Evolutionary conservation across 2,888 invertebrate species (phyloP), one percentile per base, ranked within the genome.

Genomic region (Herminia tarsipennalis): DNA sequence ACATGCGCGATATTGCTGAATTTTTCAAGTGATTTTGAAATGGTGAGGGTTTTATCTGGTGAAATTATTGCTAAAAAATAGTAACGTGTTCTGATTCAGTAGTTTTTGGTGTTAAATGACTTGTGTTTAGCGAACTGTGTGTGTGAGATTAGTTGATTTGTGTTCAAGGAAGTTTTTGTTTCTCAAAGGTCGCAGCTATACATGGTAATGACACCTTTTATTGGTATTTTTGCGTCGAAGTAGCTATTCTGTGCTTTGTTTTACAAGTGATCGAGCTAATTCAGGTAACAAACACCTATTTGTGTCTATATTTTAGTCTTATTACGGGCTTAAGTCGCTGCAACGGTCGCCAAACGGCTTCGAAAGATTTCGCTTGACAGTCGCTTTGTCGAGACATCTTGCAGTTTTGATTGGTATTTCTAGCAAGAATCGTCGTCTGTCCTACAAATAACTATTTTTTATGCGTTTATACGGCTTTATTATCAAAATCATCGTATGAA

Each of bases 1-100:
- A 83, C 91, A 90, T 90, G 90, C 90, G 90, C 88, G 83, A 68
- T 78, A 72, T 74, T 72, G 73, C 76, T 78, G 80, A 84, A 80
- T 85, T 84, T 86, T 86, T 77, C 71, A 75, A 81, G 84, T 81
- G 83, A 82, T 85, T 87, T 88, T 84, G 73, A 83, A 86, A 88
- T 82, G 75, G 81, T 83, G 78, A 79, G 76, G 80, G 60, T 70
- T 77, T 75, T 78, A 76, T 69, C 63, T 68, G 56, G 66, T 69
- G 57, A 68, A 75, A 81, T 75, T 69, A 76, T 62, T 64, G 52
- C 62, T 65, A 59, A 65, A 78, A 76, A 73, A 71, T 52, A 57
- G 63, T 50, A 58, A 56, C 57, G 68, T 73, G 64, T 51, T 64
- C 34, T 32, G 62, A 37, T 66, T 54, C 52, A 59, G 50, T 47